phyloP scores from a whole-genome alignment of 2,113 vertebrate species.

The Megaleporinus macrocephalus region DNA sequence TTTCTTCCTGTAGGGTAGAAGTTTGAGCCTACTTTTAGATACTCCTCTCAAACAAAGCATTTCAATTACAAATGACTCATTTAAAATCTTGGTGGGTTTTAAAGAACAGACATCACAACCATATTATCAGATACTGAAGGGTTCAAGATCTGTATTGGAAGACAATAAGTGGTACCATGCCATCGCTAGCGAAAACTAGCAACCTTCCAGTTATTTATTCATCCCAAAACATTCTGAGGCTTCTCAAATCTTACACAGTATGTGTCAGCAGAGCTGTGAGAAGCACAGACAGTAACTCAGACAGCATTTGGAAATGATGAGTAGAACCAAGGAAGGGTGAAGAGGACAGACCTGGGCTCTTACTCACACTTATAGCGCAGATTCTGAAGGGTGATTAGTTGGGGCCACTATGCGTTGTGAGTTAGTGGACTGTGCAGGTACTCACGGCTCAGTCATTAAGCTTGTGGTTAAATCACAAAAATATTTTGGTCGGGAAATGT shows the following conservation, averaged over 20 bases:
- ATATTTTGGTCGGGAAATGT: conserved; percentile 32
- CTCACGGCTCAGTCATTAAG: conserved; percentile 31
- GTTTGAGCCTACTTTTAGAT: too few relatives aligned
- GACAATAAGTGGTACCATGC: too few relatives aligned
- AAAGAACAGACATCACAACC: too few relatives aligned
- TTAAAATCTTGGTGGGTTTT: too few relatives aligned
- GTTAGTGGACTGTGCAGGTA: conserved; percentile 24
- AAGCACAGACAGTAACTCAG: conserved; percentile 55
- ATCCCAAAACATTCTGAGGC: not conserved
- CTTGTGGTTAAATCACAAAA: conserved; percentile 37
- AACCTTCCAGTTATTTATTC: conserved; percentile 30
- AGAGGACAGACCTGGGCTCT: conserved; percentile 20
- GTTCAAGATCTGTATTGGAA: too few relatives aligned
- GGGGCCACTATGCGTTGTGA: conserved; percentile 24
- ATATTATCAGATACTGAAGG: too few relatives aligned
- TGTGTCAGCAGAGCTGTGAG: conserved; percentile 33
- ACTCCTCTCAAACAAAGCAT: too few relatives aligned
- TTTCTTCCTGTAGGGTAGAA: too few relatives aligned
- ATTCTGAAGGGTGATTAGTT: conserved; percentile 22
- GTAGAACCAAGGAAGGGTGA: conserved; percentile 2
- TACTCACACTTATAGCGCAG: conserved; percentile 17
- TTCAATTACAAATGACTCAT: too few relatives aligned
- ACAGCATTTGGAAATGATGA: conserved; percentile 45
- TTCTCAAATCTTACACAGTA: conserved; percentile 19
- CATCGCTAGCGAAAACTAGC: not conserved